Evolutionary conservation across 1,140 invertebrate genomes (phyloP), one percentile per base, ranked within the genome.

Genomic region (Drosophila parabipectinata): DNA sequence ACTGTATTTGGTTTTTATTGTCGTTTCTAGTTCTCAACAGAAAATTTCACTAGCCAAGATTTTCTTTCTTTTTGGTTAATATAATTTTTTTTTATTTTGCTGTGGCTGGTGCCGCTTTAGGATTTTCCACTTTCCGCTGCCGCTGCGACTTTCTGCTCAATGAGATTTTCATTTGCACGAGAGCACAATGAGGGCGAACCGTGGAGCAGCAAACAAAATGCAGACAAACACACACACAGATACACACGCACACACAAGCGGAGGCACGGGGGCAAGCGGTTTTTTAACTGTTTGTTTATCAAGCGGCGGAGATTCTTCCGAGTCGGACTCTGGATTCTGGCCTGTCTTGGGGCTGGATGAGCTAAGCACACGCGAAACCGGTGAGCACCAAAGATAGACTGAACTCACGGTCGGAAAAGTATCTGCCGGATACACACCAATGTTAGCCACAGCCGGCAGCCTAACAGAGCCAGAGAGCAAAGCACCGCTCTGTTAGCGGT

Each of bases 81-180:
- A 74, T 52, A 68, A 67, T 80, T 77, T 79, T 47, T 72, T 63
- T 57, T 74, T 79, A 28, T 63, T 37, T 56, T 59, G 63, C 45
- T 61, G 67, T 72, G 74, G 55, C 64, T 69, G 52, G 58, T 53
- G 58, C 66, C 74, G 78, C 77, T 84, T 82, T 83, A 66, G 75
- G 74, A 68, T 83, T 83, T 84, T 79, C 68, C 82, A 81, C 82
- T 85, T 85, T 82, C 75, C 79, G 79, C 63, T 77, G 67, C 66
- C 41, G 67, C 53, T 62, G 64, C 57, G 64, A 88, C 75, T 87
- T 88, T 88, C 83, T 72, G 83, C 79, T 87, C 83, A 88, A 87
- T 87, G 83, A 88, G 78, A 87, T 83, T 87, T 87, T 87, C 83
- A 87, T 87, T 83, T 87, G 83, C 83, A 87, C 83, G 83, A 87